Evolutionary conservation across 92 coral and sea anemone species (phyloP), one percentile per base, ranked within the genome.

Genomic region (Actinernus sp.): DNA sequence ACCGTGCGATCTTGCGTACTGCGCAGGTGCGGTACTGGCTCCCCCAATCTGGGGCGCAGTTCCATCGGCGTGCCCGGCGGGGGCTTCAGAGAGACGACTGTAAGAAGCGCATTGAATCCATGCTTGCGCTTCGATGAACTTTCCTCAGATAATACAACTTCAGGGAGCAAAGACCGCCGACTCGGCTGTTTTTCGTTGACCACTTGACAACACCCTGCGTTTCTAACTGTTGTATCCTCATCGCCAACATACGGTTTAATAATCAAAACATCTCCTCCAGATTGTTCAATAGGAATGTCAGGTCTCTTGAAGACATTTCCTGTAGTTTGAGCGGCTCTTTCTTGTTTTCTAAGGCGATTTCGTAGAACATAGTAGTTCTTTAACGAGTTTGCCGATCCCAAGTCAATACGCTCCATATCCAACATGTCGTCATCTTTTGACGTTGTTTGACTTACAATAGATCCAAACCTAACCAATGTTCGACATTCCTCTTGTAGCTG

Each of bases 371-470:
- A 45, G 10, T 45, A 8, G 4, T 45, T 45, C 21, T 45, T 18
- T 5, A 45, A 23, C 22, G 52, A 45, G 52, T 45, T 45, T 45
- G 52, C 52, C 5, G 52, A 45, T 5, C 52, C 52, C 21, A 45
- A 18, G 19, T 45, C 52, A 8, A 45, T 45, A 4, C 52, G 10
- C 21, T 12, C 52, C 52, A 45, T 45, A 17, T 18, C 52, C 52
- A 45, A 8, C 5, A 45, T 9, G 52, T 45, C 52, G 4, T 45
- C 52, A 45, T 45, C 52, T 45, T 18, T 8, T 12, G 18, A 9
- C 4, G 52, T 45, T 4, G 52, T 23, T 18, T 45, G 52, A 17
- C 52, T 45, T 18, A 45, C 21, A 17, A 45, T 9, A 45, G 22
- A 18, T 45, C 8, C 41, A 34, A 34, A n/a, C n/a, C n/a, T n/a